Evolutionary conservation across 1,140 invertebrate genomes (phyloP), one percentile per base, ranked within the genome.

Genomic region (Temnothorax nylanderi): DNA sequence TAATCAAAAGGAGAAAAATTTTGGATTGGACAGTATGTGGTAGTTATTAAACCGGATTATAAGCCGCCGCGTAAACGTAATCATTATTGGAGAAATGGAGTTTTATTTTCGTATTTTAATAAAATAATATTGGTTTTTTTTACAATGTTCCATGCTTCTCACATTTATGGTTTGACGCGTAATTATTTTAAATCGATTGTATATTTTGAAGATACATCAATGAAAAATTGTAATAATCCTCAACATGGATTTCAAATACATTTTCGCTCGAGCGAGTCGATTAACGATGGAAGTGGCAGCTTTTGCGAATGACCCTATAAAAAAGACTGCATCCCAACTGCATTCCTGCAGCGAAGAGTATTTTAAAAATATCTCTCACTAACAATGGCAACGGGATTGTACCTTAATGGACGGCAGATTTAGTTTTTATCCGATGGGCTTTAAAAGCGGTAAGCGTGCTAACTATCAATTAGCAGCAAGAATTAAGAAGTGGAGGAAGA

Each of bases 281-380:
- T 1, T 2, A 8, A 47, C 2, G 0, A 34, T 34, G 11, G 21
- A n/a, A 77, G n/a, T n/a, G 34, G 11, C 3, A 21, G 3, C 10
- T 65, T 64, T 78, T 49, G n/a, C 18, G 5, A 65, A 34, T 34
- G 1, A 41, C n/a, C 18, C 13, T n/a, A 26, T 69, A 37, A 67
- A 78, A 54, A 3, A 54, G 18, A 47, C 16, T 49, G 54, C 26
- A 34, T 21, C 13, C 10, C 54, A 51, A 80, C 7, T 18, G 13
- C 64, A 69, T 69, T 69, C 21, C 47, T 69, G 26, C 21, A 6
- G 37, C 26, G 16, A 21, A 41, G n/a, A 86, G n/a, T 34, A 11
- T 74, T 88, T 86, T 11, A 85, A 58, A 62, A 85, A 89, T 56
- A 82, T 13, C 54, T 26, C 6, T 69, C 26, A 18, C 37, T 26